Evolutionary conservation across 2,888 invertebrate genomes (phyloP).

Genomic region (Phortica okadai): DNA sequence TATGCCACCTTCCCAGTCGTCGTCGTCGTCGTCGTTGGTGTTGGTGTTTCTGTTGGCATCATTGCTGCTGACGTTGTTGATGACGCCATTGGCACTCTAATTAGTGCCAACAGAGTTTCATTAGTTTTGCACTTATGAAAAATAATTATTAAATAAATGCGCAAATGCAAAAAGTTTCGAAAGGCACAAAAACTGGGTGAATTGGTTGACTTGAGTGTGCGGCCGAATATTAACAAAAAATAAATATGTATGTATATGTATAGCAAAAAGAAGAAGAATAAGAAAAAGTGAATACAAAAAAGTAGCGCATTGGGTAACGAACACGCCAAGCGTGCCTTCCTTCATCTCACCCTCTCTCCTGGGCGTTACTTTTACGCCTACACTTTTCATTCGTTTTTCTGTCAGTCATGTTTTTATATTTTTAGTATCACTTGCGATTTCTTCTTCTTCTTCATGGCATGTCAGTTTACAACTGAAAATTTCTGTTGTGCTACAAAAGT

Average conservation of each 20-base stretch:
- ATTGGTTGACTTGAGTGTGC: conserved; percentile 17
- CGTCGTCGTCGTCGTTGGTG: neutral
- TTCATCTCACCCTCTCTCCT: neutral
- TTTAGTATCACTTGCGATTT: neutral
- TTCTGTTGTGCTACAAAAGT: neutral
- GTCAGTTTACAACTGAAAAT: neutral
- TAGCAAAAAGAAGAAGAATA: neutral
- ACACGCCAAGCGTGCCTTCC: neutral
- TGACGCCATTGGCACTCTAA: conserved; percentile 47
- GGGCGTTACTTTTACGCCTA: neutral
- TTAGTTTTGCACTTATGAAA: conserved; percentile 60
- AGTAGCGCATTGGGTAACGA: neutral
- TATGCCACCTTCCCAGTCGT: neutral
- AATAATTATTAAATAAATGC: conserved; percentile 52
- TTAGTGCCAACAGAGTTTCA: conserved; percentile 59
- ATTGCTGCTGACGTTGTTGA: conserved; percentile 36
- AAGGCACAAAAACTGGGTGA: conserved; percentile 27
- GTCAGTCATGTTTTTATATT: neutral
- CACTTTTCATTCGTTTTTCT: neutral
- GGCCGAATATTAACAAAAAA: conserved; percentile 22
- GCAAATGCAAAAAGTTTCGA: conserved; percentile 36
- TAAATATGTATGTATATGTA: neutral
- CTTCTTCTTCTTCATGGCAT: neutral
- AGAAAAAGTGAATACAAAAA: conserved; percentile 17
- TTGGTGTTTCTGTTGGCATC: too few species aligned